Evolutionary conservation across 1,140 invertebrate genomes (phyloP), one percentile per base, ranked within the genome.

Genomic region (Araneus ventricosus): DNA sequence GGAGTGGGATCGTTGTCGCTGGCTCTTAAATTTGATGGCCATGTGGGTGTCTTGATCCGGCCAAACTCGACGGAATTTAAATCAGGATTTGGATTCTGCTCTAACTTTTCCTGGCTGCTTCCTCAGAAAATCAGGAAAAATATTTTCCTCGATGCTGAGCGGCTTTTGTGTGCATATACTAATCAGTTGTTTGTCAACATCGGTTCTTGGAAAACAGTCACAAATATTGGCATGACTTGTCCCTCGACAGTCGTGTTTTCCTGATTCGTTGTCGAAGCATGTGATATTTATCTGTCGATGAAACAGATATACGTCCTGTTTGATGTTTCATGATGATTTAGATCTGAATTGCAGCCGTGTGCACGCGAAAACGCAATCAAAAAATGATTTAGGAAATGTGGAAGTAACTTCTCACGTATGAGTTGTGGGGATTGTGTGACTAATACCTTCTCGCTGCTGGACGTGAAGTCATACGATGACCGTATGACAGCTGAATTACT

Each of bases 1-100:
- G 41, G 52, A 37, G 70, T 37, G 70, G 57, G 88, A 79, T 57
- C 70, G 45, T n/a, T 22, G 20, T 80, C 27, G 41, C 20, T 24
- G 24, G 37, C 67, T 80, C 70, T 80, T 57, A 70, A 6, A 27
- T 57, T 14, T 20, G 1, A 24, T 30, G 70, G 20, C 88, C 88
- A 90, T 90, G 88, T 90, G 88, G 70, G 70, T 75, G 14, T 30
- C 34, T 6, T 75, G 37, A 6, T 37, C 30, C 70, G 70, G 5
- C 4, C 10, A 52, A 52, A 52, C 6, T 20, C 17, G 14, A 20
- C 20, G 20, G 70, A 75, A 75, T 70, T 30, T 17, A 27, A 75
- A 30, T 34, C 67, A 30, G 30, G 4, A 75, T 20, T 34, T 52
- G 45, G 45, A 52, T 52, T 52, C 17, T 52, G 10, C 45, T 52